phyloP scores from a whole-genome alignment of 1,140 invertebrate genomes.

The Diuraphis noxia region DNA sequence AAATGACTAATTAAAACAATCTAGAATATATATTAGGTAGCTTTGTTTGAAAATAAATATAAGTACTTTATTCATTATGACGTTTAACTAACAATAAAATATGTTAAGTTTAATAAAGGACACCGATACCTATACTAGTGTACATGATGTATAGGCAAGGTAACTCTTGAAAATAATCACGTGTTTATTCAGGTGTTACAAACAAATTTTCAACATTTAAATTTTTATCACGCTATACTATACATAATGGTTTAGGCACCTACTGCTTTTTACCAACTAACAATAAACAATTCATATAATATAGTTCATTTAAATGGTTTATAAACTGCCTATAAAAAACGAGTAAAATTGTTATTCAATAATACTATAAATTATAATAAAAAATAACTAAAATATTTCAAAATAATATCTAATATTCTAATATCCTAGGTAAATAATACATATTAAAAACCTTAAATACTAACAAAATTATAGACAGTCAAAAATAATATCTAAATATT shows the following conservation, averaged over 20 bases:
- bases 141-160: background rate
- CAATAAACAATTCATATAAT: background rate
- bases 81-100: background rate
- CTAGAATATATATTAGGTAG: background rate
- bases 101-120: background rate
- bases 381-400: background rate
- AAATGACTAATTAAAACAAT: background rate
- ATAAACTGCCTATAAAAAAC: background rate
- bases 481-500: too few species aligned
- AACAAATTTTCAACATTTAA: conserved; percentile 17
- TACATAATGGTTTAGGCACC: background rate
- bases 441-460: background rate
- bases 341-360: background rate
- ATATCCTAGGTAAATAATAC: background rate
- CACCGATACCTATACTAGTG: background rate
- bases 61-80: too few species aligned
- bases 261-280: background rate
- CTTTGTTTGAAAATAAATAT: background rate
- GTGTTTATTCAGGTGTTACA: conserved; percentile 49
- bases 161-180: conserved; percentile 13
- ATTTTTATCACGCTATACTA: background rate
- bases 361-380: background rate
- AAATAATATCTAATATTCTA: background rate
- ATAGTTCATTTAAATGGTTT: background rate
- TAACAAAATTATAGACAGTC: background rate